These are phyloP conservation scores for Podarcis siculus DNA, from an alignment of 2,797 vertebrate genomes.

Conservation along the genomic window DNA sequence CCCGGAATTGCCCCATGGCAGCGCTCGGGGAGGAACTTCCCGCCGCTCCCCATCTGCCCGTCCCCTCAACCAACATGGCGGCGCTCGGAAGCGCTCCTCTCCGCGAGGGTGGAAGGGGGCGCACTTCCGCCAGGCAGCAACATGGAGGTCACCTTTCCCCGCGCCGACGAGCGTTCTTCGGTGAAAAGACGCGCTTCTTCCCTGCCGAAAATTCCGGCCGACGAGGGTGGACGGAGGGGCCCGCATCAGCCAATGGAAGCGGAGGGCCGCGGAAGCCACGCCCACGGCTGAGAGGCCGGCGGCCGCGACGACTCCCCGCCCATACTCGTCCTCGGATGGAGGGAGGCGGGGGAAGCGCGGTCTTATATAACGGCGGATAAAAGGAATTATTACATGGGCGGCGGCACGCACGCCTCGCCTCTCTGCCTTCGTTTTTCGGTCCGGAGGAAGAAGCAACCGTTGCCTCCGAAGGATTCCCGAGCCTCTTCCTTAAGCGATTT, in stretches of 20 bases:
- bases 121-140: slow-evolving; percentile 1
- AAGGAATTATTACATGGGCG: neutral
- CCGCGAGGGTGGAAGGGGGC: too few species aligned
- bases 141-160: neutral
- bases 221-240: too few species aligned
- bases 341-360: neutral
- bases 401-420: neutral
- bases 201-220: neutral
- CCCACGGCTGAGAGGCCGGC: neutral
- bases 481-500: neutral
- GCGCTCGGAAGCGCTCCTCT: neutral
- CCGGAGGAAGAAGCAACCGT: too few species aligned
- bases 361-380: neutral
- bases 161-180: neutral
- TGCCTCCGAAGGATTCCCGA: too few species aligned
- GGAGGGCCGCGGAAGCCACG: neutral
- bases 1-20: too few species aligned
- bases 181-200: neutral
- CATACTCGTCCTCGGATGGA: neutral
- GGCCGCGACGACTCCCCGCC: neutral
- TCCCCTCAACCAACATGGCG: neutral
- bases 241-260: neutral
- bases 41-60: neutral
- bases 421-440: neutral
- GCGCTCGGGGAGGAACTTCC: neutral